These are phyloP conservation scores for Amblyopsis hoosieri DNA, from an alignment of 2,797 vertebrate species.

Conservation along the genomic window DNA sequence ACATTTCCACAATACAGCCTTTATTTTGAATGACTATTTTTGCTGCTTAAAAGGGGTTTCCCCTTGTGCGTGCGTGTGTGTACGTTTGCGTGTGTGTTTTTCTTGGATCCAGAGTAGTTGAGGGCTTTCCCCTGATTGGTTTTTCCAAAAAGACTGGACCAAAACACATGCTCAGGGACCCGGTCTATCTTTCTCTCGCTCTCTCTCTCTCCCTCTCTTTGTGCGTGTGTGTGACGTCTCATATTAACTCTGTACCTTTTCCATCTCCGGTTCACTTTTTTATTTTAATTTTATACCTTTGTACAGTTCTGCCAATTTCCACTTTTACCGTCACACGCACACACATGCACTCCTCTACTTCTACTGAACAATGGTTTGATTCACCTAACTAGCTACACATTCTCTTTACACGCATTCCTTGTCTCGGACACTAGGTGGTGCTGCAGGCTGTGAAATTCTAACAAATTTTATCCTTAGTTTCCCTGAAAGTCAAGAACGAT, in stretches of 20 bases:
- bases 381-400: background rate
- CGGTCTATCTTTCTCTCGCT: constrained; percentile 8
- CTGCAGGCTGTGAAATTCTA: constrained; percentile 25
- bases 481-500: no score
- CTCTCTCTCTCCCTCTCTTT: background rate
- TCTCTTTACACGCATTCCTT: background rate
- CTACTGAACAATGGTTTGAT: background rate
- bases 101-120: constrained; percentile 57
- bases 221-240: background rate
- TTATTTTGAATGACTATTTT: constrained; percentile 14
- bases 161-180: constrained; percentile 23
- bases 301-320: constrained; percentile 35
- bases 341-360: background rate
- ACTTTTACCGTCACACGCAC: background rate
- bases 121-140: constrained; percentile 75
- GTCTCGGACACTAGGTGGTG: constrained; percentile 59
- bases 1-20: constrained; percentile 20
- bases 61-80: constrained; percentile 14
- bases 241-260: constrained; percentile 11
- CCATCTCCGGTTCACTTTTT: constrained; percentile 36
- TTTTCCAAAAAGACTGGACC: constrained; percentile 59
- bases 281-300: constrained; percentile 49
- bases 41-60: constrained; percentile 5
- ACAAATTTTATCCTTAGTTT: background rate
- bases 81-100: constrained; percentile 46